Evolutionary conservation across 2,888 invertebrate species (phyloP), one percentile per base, ranked within the genome.

Genomic region (Machimus rusticus): DNA sequence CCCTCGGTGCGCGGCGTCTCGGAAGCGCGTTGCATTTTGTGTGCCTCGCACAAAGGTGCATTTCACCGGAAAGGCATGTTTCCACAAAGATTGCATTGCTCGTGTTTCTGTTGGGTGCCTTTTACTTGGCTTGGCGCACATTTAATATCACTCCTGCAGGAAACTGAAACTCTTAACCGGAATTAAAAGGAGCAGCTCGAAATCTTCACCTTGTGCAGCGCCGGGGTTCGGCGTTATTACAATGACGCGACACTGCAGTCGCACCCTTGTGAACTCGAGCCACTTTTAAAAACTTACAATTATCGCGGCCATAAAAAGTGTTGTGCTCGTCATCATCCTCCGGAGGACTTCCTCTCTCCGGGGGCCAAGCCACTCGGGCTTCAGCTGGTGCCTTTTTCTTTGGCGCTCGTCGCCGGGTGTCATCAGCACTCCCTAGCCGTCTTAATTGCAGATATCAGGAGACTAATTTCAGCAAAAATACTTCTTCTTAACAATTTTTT

Each of bases 251-350:
- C 66, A 12, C 19, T 14, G n/a, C 19, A 51, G 66, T 5, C 37
- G 76, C 37, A 23, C 39, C 78, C 12, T 37, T 78, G 78, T 34
- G 78, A 78, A 78, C 19, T 78, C 78, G 23, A 78, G 78, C 78
- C 46, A 78, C 46, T 78, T 66, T 78, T 78, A 46, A 78, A 78
- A 39, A 78, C 78, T 78, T 43, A 43, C 19, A 78, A 78, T 78
- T 43, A 46, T 78, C 78, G 39, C 43, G 23, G 14, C 43, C 43
- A 78, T 78, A 78, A 78, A 76, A 78, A 78, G 78, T 78, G 78
- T 78, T 78, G 78, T 43, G 6, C 78, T 78, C 78, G 39, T 78
- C 43, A 78, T 78, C 43, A 78, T 78, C 43, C 78, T 46, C 43
- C n/a, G 23, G 12, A 78, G 43, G 78, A 78, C 78, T 78, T 78